These are phyloP conservation scores for Nematostella vectensis DNA, from an alignment of 92 coral and sea anemone genomes.

Conservation along the genomic window DNA sequence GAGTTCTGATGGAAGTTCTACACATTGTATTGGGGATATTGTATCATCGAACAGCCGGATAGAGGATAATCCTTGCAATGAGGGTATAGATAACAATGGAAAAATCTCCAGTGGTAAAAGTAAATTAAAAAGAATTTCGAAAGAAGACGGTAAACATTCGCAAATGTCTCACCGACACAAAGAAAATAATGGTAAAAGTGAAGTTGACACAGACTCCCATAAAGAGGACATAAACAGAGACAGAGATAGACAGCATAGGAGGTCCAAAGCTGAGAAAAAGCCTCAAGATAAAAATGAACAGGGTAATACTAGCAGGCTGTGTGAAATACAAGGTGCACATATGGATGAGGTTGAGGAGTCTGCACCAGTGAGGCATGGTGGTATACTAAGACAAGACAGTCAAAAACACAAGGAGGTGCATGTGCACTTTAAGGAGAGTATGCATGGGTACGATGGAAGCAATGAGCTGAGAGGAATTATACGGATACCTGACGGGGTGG, in stretches of 20 bases:
- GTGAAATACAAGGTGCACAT: conserved; percentile 13
- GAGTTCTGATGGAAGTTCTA: too few species aligned
- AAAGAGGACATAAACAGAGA: background rate
- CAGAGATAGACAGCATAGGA: background rate
- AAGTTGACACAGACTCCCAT: background rate
- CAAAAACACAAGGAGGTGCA: conserved; percentile 4
- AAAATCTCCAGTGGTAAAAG: background rate
- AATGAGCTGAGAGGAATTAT: conserved; percentile 53
- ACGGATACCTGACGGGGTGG: conserved; percentile 58
- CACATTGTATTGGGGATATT: background rate
- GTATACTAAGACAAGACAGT: background rate
- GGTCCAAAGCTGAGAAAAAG: conserved; percentile 15
- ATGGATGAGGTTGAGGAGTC: background rate
- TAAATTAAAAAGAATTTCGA: background rate
- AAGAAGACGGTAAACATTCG: too few species aligned
- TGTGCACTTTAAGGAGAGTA: conserved; percentile 16
- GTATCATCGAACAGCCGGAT: background rate
- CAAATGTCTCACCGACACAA: too few species aligned
- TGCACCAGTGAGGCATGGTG: background rate
- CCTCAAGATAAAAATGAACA: conserved; percentile 5
- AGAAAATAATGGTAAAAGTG: background rate
- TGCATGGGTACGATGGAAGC: background rate
- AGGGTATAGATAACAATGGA: background rate
- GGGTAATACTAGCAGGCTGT: conserved; percentile 7
- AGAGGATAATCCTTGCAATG: background rate